Evolutionary conservation across 2,888 invertebrate species (phyloP), one percentile per base, ranked within the genome.

Genomic region (Rotaria sp.): DNA sequence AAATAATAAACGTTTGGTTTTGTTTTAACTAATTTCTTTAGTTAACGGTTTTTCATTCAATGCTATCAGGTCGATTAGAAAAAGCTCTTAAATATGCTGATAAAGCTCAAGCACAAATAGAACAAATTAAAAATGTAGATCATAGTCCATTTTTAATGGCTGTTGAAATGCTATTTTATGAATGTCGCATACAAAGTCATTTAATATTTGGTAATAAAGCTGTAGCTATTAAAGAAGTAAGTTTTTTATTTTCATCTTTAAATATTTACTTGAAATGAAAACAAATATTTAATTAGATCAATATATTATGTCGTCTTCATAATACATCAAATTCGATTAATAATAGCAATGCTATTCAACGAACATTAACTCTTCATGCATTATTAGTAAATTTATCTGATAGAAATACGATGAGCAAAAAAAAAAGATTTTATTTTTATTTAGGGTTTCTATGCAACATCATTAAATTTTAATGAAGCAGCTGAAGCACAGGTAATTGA

Each of bases 161-260:
- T n/a, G 80, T 80, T 45, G 80, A 80, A 45, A 80, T 80, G 80
- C 45, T 80, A 2, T 80, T 80, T n/a, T 80, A 80, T n/a, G 80
- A 80, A 80, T 80, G 80, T 80, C 80, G 80, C 3, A 80, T 80
- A 80, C 80, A 80, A 80, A 45, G 80, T 80, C 80, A 80, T 80
- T 45, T 80, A 15, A 24, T 80, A 80, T 45, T 26, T n/a, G 41
- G 80, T 26, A 80, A 80, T 45, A 80, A 80, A 80, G 45, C 80
- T 2, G n/a, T 45, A 5, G 80, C 80, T 80, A 80, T 80, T 13
- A 80, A 80, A 80, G 80, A 80, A 45, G 80, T 80, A 80, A n/a
- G 11, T 80, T 45, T 26, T 41, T 45, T 45, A 45, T 45, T 50
- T 50, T 50, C 50, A 50, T 50, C 3, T 50, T 50, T 15, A 18